These are phyloP conservation scores for Tautogolabrus adspersus DNA, from an alignment of 2,113 vertebrate species.

Conservation along the genomic window DNA sequence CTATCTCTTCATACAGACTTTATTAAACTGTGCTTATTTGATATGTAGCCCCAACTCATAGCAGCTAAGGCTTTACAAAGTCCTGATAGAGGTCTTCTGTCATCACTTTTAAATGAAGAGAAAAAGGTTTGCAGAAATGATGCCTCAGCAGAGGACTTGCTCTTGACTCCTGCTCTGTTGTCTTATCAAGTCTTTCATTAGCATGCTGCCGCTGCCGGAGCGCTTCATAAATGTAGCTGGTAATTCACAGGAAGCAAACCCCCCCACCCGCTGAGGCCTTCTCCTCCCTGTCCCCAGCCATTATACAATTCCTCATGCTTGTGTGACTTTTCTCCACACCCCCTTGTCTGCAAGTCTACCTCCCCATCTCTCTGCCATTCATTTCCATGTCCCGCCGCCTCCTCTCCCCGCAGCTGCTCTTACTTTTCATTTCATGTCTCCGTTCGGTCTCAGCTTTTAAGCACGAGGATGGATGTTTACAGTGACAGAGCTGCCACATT, in stretches of 20 bases:
- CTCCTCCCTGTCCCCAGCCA: slow-evolving; percentile 65
- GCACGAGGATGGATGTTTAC: slow-evolving; percentile 48
- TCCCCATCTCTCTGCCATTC: slow-evolving; percentile 59
- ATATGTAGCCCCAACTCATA: slow-evolving; percentile 28
- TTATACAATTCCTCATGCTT: slow-evolving; percentile 73
- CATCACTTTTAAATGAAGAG: slow-evolving; percentile 57
- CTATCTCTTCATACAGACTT: background rate
- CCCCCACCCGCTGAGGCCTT: slow-evolving; percentile 71
- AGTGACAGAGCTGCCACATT: slow-evolving; percentile 39
- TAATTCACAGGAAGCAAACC: slow-evolving; percentile 66
- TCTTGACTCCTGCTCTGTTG: slow-evolving; percentile 71
- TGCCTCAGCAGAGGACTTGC: slow-evolving; percentile 54
- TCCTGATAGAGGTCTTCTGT: slow-evolving; percentile 43
- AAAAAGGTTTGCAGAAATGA: slow-evolving; percentile 64
- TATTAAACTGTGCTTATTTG: slow-evolving; percentile 46
- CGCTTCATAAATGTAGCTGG: slow-evolving; percentile 67
- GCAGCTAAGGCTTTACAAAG: slow-evolving; percentile 34
- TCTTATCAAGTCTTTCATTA: slow-evolving; percentile 76
- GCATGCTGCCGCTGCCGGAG: slow-evolving; percentile 60
- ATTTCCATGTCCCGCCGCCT: slow-evolving; percentile 46
- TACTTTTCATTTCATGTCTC: slow-evolving; percentile 41
- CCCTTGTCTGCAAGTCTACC: slow-evolving; percentile 55
- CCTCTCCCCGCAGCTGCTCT: slow-evolving; percentile 34
- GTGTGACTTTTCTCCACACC: slow-evolving; percentile 66
- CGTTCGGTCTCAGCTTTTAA: slow-evolving; percentile 31